A percentile compares a stretch with the other conserved stretches of the same genome.
These are phyloP conservation scores for Dendrocincla tyrannina DNA, from an alignment of 2,797 vertebrate species.

Conservation along the genomic window DNA sequence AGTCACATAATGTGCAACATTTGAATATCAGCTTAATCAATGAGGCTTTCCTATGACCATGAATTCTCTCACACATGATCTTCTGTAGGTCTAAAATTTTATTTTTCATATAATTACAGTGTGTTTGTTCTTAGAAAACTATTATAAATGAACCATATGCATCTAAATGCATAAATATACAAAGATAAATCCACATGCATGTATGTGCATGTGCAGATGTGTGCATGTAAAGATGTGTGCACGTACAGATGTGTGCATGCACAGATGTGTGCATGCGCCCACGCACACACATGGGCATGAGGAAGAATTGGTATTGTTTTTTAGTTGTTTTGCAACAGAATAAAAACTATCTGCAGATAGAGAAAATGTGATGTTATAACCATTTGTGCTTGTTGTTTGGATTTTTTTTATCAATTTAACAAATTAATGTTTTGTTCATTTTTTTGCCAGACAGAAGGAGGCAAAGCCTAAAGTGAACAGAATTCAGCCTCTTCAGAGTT, in stretches of 20 bases:
- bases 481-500: not conserved
- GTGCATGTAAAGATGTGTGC: not conserved
- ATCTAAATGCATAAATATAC: not conserved
- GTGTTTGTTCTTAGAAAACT: not conserved
- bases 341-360: not conserved
- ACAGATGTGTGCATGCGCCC: not conserved
- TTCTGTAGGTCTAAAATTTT: not conserved
- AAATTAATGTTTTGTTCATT: not conserved
- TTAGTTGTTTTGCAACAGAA: not conserved
- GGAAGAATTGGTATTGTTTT: not conserved
- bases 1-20: not conserved
- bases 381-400: not conserved
- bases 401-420: not conserved
- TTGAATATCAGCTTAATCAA: not conserved
- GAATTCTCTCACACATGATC: not conserved
- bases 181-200: not conserved
- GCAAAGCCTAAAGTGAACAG: not conserved
- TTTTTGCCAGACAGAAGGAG: not conserved
- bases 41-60: not conserved
- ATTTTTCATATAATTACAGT: not conserved
- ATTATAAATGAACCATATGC: not conserved
- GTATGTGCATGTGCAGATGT: not conserved
- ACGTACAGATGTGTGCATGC: not conserved
- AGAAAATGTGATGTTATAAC: not conserved
- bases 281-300: accelerated